Percentiles rank a stretch among this genome's conserved stretches.
Conservation (phyloP, 2,888 invertebrate species). For the Caenorhabditis becei region DNA sequence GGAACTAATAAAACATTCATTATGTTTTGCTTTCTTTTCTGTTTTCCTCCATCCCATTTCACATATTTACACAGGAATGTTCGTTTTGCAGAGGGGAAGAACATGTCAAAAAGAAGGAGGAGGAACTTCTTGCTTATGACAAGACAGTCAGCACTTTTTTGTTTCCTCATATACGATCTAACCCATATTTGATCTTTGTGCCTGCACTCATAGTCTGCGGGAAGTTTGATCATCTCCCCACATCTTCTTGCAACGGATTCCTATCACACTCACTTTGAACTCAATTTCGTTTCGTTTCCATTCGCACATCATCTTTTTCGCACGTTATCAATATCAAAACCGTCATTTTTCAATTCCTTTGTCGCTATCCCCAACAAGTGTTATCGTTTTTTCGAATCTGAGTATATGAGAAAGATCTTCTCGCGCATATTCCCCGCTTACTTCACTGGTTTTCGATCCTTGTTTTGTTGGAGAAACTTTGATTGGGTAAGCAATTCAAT, state of each 20-base stretch:
- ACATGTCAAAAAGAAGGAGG: background rate
- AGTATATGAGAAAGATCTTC: conserved; percentile 8
- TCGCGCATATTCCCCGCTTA: background rate
- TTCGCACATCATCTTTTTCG: conserved; percentile 46
- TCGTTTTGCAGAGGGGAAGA: conserved; percentile 16
- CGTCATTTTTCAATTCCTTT: conserved; percentile 16
- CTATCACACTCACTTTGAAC: conserved; percentile 9
- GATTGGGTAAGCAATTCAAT: background rate
- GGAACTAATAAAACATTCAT: conserved; percentile 48
- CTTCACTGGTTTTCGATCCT: conserved; percentile 5
- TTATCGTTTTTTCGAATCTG: conserved; percentile 39
- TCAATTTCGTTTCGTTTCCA: conserved; percentile 6
- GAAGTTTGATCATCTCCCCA: conserved; percentile 1
- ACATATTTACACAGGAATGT: conserved; percentile 1
- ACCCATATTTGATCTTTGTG: conserved; percentile 51
- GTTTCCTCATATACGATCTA: conserved; percentile 22
- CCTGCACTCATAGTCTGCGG: background rate
- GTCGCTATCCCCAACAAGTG: background rate
- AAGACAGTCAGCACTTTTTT: no score
- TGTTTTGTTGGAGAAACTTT: background rate
- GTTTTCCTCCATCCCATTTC: conserved; percentile 7
- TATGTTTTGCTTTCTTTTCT: conserved; percentile 17
- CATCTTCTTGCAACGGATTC: conserved; percentile 1
- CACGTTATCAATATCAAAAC: conserved; percentile 41
- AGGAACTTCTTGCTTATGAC: background rate